Evolutionary conservation across 2,888 invertebrate species (phyloP).

Genomic region (Polyommatus icarus): DNA sequence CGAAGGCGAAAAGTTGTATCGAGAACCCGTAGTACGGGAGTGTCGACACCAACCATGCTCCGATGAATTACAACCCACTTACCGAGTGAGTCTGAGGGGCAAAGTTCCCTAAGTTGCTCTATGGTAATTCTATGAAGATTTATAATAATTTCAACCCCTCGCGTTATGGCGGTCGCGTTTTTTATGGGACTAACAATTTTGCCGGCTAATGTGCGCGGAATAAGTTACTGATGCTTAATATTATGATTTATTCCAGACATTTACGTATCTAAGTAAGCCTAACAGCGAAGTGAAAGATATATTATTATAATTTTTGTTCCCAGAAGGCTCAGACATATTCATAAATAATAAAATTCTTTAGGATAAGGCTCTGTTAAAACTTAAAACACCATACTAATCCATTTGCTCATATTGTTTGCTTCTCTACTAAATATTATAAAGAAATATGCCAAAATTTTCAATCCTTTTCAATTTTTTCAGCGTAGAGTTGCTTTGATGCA

Average conservation of each 20-base stretch:
- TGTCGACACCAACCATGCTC: constrained; percentile 52
- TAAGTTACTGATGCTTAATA: constrained; percentile 21
- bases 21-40: constrained; percentile 54
- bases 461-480: too few species aligned
- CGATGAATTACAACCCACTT: constrained; percentile 76
- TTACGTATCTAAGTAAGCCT: neutral
- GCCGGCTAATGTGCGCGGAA: constrained; percentile 59
- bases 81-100: constrained; percentile 70
- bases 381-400: too few species aligned
- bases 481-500: too few species aligned
- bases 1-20: constrained; percentile 42
- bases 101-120: constrained; percentile 73
- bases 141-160: constrained; percentile 72
- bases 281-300: neutral
- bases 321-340: too few species aligned
- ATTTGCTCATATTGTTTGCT: too few species aligned
- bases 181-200: constrained; percentile 68
- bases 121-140: constrained; percentile 79
- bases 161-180: constrained; percentile 63
- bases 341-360: too few species aligned
- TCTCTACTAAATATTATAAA: too few species aligned
- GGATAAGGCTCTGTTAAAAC: too few species aligned
- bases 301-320: too few species aligned
- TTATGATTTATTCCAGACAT: constrained; percentile 15
- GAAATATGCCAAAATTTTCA: too few species aligned